Conservation (phyloP, 1,140 invertebrate genomes). For the Drosophila asahinai region DNA sequence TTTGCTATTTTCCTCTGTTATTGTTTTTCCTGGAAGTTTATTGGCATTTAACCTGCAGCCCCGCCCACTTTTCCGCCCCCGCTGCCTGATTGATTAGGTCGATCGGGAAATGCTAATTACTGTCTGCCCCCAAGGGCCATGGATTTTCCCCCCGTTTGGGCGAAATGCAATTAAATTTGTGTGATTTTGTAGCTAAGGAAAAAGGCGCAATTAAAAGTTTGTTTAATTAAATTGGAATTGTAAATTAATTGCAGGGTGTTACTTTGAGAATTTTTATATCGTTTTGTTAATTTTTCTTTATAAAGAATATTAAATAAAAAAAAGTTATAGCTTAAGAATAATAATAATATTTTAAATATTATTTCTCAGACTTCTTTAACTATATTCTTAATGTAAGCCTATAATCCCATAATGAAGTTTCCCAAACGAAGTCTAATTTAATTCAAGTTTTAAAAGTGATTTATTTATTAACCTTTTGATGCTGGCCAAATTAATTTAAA, state of each 20-base stretch:
- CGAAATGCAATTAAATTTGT: slow-evolving; percentile 53
- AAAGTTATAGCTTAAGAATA: neutral
- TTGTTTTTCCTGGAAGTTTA: slow-evolving; percentile 47
- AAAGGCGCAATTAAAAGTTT: slow-evolving; percentile 5
- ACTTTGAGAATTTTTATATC: accelerated
- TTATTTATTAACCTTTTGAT: slow-evolving; percentile 33
- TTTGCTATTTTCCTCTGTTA: slow-evolving; percentile 17
- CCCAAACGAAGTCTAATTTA: neutral
- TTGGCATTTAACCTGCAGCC: slow-evolving; percentile 47
- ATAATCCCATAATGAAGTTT: neutral
- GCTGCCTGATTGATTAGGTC: slow-evolving; percentile 50
- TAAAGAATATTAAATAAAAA: no score
- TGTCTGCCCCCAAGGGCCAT: slow-evolving; percentile 33
- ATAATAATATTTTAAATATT: neutral
- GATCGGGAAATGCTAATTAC: slow-evolving; percentile 80
- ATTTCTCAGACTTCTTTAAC: no score
- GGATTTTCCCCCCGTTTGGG: slow-evolving; percentile 12
- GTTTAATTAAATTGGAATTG: neutral
- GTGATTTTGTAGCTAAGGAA: slow-evolving; percentile 17
- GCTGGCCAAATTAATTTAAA: slow-evolving; percentile 19
- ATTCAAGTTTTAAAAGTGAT: slow-evolving; percentile 34
- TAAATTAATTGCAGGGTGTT: neutral
- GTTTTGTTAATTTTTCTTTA: no score
- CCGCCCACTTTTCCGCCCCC: slow-evolving; percentile 5
- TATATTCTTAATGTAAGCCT: neutral